Percentiles rank a stretch among this genome's conserved stretches.
These are phyloP conservation scores for Agrotis segetum DNA, from an alignment of 2,888 invertebrate species.

Conservation along the genomic window DNA sequence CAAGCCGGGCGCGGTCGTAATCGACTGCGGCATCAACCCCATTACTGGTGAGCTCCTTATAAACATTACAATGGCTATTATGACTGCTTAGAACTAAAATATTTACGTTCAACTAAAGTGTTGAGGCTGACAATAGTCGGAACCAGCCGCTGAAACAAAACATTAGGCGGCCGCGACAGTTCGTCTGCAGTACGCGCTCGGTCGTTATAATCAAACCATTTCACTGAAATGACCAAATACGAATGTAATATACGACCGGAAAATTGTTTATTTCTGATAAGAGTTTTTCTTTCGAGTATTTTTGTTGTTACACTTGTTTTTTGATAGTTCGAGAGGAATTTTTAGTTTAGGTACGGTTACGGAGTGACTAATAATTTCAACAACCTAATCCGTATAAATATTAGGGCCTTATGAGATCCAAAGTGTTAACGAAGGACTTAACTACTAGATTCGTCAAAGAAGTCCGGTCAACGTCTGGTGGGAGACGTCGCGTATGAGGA, in stretches of 20 bases:
- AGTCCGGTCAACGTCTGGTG: conserved; percentile 95
- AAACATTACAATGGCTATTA: conserved; percentile 53
- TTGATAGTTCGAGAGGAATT: background rate
- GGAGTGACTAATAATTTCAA: background rate
- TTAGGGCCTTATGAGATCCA: background rate
- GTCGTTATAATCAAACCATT: conserved; percentile 19
- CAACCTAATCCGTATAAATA: background rate
- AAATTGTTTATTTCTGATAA: conserved; percentile 46
- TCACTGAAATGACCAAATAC: conserved; percentile 35
- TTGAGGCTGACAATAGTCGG: conserved; percentile 69
- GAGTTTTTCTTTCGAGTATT: conserved; percentile 9
- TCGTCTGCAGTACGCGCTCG: conserved; percentile 38
- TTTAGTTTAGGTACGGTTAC: conserved; percentile 3
- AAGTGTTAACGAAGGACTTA: conserved; percentile 11
- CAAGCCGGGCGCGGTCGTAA: conserved; percentile 99
- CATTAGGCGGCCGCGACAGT: conserved; percentile 20
- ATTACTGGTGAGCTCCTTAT: conserved; percentile 92
- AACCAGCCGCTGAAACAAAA: conserved; percentile 59
- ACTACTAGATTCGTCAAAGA: conserved; percentile 93
- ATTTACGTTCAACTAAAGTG: conserved; percentile 51
- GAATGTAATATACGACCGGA: conserved; percentile 27
- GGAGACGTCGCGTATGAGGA: conserved; percentile 98
- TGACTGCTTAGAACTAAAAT: conserved; percentile 48
- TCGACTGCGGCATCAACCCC: conserved; percentile 99
- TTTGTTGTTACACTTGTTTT: background rate